Evolutionary conservation across 2,113 vertebrate species (phyloP).

Genomic region (Phoenicopterus ruber): DNA sequence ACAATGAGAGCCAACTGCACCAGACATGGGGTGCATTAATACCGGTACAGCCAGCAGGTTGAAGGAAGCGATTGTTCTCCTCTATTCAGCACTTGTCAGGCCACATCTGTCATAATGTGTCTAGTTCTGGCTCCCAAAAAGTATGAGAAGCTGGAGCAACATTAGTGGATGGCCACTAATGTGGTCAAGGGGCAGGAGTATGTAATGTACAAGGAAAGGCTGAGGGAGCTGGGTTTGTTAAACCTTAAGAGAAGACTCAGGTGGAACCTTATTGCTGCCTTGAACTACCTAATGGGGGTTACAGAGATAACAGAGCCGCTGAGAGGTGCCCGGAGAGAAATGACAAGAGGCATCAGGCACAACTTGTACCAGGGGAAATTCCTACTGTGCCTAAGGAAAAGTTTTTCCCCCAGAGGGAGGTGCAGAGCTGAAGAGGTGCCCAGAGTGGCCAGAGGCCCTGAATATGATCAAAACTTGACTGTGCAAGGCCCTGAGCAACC

Average conservation of each 20-base stretch:
- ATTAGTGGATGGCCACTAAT: fast-evolving
- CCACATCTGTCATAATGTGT: neutral
- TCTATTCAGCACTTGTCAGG: neutral
- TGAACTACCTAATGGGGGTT: neutral
- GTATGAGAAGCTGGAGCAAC: neutral
- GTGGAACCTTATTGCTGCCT: neutral
- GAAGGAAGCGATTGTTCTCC: neutral
- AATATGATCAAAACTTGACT: neutral
- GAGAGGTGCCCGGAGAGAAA: neutral
- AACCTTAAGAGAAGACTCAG: neutral
- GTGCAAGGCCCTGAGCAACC: neutral
- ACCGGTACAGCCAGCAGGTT: neutral
- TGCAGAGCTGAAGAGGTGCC: neutral
- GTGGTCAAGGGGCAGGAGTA: neutral
- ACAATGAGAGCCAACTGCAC: neutral
- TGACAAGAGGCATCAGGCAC: neutral
- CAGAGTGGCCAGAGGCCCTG: neutral
- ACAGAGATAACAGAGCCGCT: neutral
- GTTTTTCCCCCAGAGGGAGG: neutral
- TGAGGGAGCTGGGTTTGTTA: neutral
- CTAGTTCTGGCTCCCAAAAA: neutral
- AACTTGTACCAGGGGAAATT: neutral
- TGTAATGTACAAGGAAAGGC: neutral
- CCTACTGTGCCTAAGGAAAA: neutral
- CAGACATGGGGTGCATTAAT: fast-evolving